phyloP scores from a whole-genome alignment of 2,888 invertebrate genomes.

The Drosophila atripex region DNA sequence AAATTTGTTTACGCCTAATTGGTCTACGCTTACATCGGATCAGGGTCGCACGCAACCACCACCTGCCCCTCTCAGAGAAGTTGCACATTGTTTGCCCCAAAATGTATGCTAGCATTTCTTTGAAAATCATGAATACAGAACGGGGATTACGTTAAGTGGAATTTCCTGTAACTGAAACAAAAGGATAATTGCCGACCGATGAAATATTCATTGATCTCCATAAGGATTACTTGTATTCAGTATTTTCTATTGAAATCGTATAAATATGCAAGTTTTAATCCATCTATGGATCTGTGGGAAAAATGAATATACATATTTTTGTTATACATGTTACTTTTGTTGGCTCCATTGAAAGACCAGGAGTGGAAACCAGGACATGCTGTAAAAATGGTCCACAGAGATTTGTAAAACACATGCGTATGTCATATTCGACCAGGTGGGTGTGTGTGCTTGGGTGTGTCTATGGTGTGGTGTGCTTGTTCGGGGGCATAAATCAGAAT shows the following conservation, averaged over 20 bases:
- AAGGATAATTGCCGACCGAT: background rate
- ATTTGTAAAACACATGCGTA: slow-evolving; percentile 26
- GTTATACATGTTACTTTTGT: slow-evolving; percentile 34
- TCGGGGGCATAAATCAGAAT: slow-evolving; percentile 66
- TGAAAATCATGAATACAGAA: slow-evolving; percentile 1
- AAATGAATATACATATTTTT: slow-evolving; percentile 12
- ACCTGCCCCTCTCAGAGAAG: slow-evolving; percentile 14
- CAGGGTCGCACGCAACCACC: slow-evolving; percentile 14
- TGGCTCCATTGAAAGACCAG: slow-evolving; percentile 13
- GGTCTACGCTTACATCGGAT: slow-evolving; percentile 68
- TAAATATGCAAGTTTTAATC: background rate
- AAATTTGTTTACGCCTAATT: slow-evolving; percentile 78
- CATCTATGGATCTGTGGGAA: background rate
- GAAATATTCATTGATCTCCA: background rate
- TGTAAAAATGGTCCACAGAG: slow-evolving; percentile 42
- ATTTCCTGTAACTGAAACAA: slow-evolving; percentile 4
- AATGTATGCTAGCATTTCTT: slow-evolving; percentile 31
- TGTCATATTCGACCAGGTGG: slow-evolving; percentile 36
- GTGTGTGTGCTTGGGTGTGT: slow-evolving; percentile 5
- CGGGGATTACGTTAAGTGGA: background rate
- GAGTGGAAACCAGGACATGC: slow-evolving; percentile 7
- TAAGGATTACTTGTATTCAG: background rate
- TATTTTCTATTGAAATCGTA: background rate
- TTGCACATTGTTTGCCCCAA: slow-evolving; percentile 29
- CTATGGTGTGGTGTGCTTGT: slow-evolving; percentile 15